Percentiles rank a stretch among this genome's conserved stretches.
These are phyloP conservation scores for Tachina fera DNA, from an alignment of 2,888 invertebrate genomes.

Conservation along the genomic window DNA sequence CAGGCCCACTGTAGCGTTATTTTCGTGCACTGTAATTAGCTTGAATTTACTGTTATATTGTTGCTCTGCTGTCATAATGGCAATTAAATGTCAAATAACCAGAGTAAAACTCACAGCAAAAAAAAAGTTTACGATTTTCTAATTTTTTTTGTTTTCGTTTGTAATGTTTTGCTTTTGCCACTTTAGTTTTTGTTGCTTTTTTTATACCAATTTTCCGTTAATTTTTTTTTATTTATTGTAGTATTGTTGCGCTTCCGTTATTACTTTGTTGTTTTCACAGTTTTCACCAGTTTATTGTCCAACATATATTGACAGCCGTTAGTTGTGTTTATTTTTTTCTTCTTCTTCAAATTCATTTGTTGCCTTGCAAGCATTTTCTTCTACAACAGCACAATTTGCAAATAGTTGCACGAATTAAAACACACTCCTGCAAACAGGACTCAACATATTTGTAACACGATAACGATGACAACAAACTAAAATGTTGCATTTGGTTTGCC, in stretches of 20 bases:
- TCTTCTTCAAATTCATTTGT: slow-evolving; percentile 29
- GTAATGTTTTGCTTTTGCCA: not conserved
- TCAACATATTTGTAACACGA: slow-evolving; percentile 32
- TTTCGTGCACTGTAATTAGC: not conserved
- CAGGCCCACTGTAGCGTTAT: not conserved
- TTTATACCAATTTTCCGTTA: not conserved
- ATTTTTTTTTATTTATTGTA: slow-evolving; percentile 30
- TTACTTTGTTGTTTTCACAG: slow-evolving; percentile 33
- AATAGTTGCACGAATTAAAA: slow-evolving; percentile 1
- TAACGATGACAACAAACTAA: slow-evolving; percentile 57
- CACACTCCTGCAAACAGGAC: not conserved
- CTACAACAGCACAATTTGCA: slow-evolving; percentile 15
- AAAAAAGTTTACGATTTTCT: slow-evolving; percentile 16
- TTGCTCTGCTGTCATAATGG: slow-evolving; percentile 58
- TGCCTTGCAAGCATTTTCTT: slow-evolving; percentile 27
- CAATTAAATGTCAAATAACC: slow-evolving; percentile 58
- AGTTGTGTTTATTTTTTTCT: slow-evolving; percentile 13
- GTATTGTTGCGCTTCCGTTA: slow-evolving; percentile 53
- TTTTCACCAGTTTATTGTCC: slow-evolving; percentile 56
- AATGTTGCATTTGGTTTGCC: slow-evolving; percentile 33
- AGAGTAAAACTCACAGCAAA: not conserved
- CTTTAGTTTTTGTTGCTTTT: not conserved
- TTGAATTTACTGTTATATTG: slow-evolving; percentile 7
- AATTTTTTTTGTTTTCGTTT: not conserved
- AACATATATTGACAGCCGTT: slow-evolving; percentile 61